Percentiles rank a stretch among this genome's conserved stretches.
These are phyloP conservation scores for Melolontha melolontha DNA, from an alignment of 2,888 invertebrate genomes.

Conservation along the genomic window DNA sequence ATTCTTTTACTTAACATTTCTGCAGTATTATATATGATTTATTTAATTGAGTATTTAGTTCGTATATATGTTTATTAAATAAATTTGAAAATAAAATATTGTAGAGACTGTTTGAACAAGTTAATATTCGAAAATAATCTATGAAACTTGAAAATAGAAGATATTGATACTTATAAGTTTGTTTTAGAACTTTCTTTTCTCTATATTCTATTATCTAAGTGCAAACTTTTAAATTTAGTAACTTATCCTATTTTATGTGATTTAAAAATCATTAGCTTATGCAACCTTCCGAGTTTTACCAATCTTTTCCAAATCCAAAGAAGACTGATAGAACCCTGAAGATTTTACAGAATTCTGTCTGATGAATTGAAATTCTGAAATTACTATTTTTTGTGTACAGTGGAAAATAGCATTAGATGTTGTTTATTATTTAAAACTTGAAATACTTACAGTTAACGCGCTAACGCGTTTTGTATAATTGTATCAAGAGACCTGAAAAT, in stretches of 20 bases:
- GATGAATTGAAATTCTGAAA: not conserved
- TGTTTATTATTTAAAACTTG: not conserved
- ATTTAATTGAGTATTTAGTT: no score
- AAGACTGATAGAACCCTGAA: conserved; percentile 32
- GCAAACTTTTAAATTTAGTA: conserved; percentile 1
- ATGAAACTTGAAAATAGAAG: not conserved
- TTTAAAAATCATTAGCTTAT: not conserved
- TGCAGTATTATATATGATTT: no score
- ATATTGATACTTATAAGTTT: conserved; percentile 10
- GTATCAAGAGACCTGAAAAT: conserved; percentile 10
- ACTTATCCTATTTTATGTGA: conserved; percentile 5
- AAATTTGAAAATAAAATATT: no score
- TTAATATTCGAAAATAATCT: not conserved
- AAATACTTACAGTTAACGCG: not conserved
- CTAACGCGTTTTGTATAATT: conserved; percentile 7
- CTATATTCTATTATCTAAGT: not conserved
- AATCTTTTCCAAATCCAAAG: conserved; percentile 7
- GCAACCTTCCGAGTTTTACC: conserved; percentile 22
- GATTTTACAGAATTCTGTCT: not conserved
- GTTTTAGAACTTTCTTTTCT: conserved; percentile 30
- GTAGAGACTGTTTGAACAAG: no score
- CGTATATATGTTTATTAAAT: no score
- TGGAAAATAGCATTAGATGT: no score
- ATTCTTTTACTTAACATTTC: no score
- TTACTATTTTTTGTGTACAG: not conserved